Base-by-base conservation (phyloP, 2,797 vertebrate genomes). In the Discoglossus pictus region DNA sequence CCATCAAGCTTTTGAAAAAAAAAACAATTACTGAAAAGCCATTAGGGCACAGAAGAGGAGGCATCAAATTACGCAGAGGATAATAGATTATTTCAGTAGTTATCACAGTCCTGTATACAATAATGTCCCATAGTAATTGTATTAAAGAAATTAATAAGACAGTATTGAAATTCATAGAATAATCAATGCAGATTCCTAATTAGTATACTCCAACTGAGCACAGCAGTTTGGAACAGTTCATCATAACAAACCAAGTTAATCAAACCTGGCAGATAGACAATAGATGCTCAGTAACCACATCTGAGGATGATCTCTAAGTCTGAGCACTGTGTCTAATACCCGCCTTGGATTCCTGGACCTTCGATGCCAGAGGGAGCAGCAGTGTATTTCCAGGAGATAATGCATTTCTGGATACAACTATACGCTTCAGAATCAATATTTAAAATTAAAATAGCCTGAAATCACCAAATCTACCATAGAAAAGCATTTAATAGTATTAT, bases 91-190 rank as follows among this genome's bases (percentile, higher is more conserved):
- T 38, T 55, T 44, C 63, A 46, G 18, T 4, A 27, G 18, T 36
- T 48, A 47, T 65, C 63, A 38, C 9, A 42, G 31, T 11, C 48
- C 48, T 53, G 24, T 64, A 44, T 43, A 64, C 38, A 64, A 18
- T 43, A 47, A 48, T 56, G 31, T 56, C 43, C 31, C 23, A 47
- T 13, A 18, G 23, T 56, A 6, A 50, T 58, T 50, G 39, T 40
- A 50, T 58, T 58, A 58, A 65, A 48, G 51, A 46, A 39, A 65
- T 65, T 65, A 46, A 65, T 46, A 65, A 11, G 20, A 46, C n/a
- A 13, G n/a, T 47, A 27, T 36, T 27, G 7, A 39, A 36, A 39
- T 40, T 55, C 24, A 40, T 58, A 48, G 18, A 24, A 58, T 50
- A 40, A 46, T 48, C 53, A 21, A 39, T 48, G 35, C 2, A 2